phyloP scores from a whole-genome alignment of 2,888 invertebrate genomes.

The Gymnocheta viridis region DNA sequence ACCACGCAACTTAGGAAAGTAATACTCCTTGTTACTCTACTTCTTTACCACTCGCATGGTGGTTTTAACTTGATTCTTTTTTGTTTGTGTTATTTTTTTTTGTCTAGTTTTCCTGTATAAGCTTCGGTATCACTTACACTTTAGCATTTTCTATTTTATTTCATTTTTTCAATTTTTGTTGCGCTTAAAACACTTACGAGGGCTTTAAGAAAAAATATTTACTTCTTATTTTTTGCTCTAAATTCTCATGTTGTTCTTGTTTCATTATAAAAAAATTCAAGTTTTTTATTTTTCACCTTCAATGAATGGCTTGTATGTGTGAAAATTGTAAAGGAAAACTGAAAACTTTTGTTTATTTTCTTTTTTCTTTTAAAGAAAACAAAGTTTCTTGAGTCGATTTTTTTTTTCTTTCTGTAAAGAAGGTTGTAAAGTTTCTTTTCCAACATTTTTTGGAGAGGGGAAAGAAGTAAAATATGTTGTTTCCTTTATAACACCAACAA shows the following conservation, averaged over 20 bases:
- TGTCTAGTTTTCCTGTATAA: background rate
- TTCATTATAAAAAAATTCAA: background rate
- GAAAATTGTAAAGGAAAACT: constrained; percentile 39
- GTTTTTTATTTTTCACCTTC: constrained; percentile 2
- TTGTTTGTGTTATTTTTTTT: background rate
- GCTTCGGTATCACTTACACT: constrained; percentile 68
- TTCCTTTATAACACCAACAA: constrained; percentile 49
- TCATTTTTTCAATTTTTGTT: constrained; percentile 35
- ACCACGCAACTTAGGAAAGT: constrained; percentile 42
- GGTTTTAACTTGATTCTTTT: constrained; percentile 47
- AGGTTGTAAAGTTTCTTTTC: background rate
- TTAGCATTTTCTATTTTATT: constrained; percentile 35
- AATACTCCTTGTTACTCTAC: constrained; percentile 46
- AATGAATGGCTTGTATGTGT: constrained; percentile 57
- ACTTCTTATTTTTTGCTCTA: background rate
- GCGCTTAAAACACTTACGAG: constrained; percentile 61
- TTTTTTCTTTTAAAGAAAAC: constrained; percentile 3
- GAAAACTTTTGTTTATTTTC: constrained; percentile 14
- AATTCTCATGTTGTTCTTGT: constrained; percentile 26
- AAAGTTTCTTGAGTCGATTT: constrained; percentile 48
- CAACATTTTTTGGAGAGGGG: background rate
- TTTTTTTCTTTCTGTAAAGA: constrained; percentile 1
- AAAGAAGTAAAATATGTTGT: constrained; percentile 7
- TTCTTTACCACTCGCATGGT: constrained; percentile 48
- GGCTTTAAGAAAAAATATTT: constrained; percentile 32